Evolutionary conservation across 2,113 vertebrate genomes (phyloP).

Genomic region (Neogobius melanostomus): DNA sequence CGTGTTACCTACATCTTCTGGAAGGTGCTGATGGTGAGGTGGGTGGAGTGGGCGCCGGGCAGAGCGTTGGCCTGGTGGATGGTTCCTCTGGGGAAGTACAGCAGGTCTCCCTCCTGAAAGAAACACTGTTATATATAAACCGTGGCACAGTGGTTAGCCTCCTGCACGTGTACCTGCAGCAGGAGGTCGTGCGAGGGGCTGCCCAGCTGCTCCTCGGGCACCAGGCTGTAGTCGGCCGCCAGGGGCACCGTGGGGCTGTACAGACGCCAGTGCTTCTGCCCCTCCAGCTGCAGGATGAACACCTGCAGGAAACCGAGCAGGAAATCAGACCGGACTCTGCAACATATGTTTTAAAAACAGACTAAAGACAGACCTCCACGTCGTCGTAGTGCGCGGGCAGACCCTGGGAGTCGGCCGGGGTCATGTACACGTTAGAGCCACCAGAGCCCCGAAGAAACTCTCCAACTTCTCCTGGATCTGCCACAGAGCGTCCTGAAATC

Average conservation of each 20-base stretch:
- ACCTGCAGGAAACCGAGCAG: constrained; percentile 71
- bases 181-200: constrained; percentile 83
- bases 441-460: constrained; percentile 88
- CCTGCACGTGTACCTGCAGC: constrained; percentile 77
- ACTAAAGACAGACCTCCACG: constrained; percentile 81
- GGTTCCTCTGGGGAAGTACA: constrained; percentile 93
- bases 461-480: constrained; percentile 91
- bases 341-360: too few species aligned
- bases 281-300: constrained; percentile 90
- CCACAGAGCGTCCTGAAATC: constrained; percentile 87
- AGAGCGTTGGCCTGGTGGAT: constrained; percentile 91
- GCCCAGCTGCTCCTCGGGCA: constrained; percentile 81
- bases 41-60: constrained; percentile 81
- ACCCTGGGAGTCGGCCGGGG: constrained; percentile 86
- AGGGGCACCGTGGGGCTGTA: constrained; percentile 83
- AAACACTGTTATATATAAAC: neutral
- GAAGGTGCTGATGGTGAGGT: constrained; percentile 91
- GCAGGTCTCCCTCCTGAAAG: constrained; percentile 81
- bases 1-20: constrained; percentile 82
- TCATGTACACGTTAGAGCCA: constrained; percentile 92
- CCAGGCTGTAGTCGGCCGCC: constrained; percentile 84
- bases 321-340: too few species aligned
- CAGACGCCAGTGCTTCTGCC: constrained; percentile 89
- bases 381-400: constrained; percentile 92
- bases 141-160: neutral